phyloP scores from a whole-genome alignment of 2,888 invertebrate genomes.

The Alentia gelatinosa region DNA sequence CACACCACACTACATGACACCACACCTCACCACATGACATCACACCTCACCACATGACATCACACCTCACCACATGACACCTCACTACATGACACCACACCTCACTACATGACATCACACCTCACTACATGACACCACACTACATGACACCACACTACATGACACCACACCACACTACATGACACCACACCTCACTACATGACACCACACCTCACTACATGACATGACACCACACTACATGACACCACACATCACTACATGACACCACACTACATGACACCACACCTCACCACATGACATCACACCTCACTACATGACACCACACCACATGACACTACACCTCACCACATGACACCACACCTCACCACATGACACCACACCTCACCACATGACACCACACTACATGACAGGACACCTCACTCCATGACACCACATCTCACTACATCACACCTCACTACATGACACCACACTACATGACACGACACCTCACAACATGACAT shows the following conservation, averaged over 20 bases:
- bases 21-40: not conserved
- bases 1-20: not conserved
- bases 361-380: not conserved
- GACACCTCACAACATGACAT: not conserved
- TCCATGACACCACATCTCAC: conserved; percentile 2
- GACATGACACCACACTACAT: no score
- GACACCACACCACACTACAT: no score
- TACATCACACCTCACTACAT: conserved; percentile 30
- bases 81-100: not conserved
- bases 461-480: conserved; percentile 23
- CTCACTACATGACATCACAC: not conserved
- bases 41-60: not conserved
- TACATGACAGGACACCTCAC: not conserved
- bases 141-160: not conserved
- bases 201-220: no score
- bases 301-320: no score
- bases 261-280: no score
- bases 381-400: no score
- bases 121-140: not conserved
- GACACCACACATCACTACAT: no score
- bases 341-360: not conserved
- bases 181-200: no score
- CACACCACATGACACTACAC: conserved; percentile 68
- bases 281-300: no score
- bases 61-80: not conserved